phyloP scores from a whole-genome alignment of 2,797 vertebrate species.

The Eremophila alpestris region DNA sequence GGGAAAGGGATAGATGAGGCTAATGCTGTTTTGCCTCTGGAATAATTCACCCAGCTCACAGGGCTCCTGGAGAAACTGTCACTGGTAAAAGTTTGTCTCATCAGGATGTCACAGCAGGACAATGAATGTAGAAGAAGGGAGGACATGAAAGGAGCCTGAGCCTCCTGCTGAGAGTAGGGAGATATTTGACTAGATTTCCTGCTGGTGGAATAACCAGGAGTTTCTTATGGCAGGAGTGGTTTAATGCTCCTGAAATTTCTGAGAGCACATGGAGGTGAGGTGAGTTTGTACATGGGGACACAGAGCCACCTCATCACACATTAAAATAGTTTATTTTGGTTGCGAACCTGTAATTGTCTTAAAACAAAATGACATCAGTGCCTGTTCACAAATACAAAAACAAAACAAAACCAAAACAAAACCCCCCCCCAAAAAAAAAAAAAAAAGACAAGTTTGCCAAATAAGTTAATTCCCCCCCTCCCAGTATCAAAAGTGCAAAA shows the following conservation, averaged over 20 bases:
- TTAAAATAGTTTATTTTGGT: constrained; percentile 84
- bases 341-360: constrained; percentile 67
- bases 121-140: background rate
- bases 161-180: background rate
- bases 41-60: background rate
- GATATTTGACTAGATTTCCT: background rate
- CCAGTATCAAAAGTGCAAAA: constrained; percentile 83
- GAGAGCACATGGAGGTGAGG: rapidly evolving
- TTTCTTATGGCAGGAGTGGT: rapidly evolving
- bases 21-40: background rate
- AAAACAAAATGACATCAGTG: constrained; percentile 75
- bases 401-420: background rate
- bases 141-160: background rate
- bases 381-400: constrained; percentile 73
- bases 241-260: background rate
- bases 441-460: constrained; percentile 72
- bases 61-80: background rate
- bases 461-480: constrained; percentile 74
- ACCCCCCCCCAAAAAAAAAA: background rate
- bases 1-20: background rate
- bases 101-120: background rate
- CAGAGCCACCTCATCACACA: constrained; percentile 46
- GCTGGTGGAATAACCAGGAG: background rate
- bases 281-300: background rate
- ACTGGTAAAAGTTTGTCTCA: background rate